Conservation (phyloP, 2,797 vertebrate species). For the Helarctos malayanus region DNA sequence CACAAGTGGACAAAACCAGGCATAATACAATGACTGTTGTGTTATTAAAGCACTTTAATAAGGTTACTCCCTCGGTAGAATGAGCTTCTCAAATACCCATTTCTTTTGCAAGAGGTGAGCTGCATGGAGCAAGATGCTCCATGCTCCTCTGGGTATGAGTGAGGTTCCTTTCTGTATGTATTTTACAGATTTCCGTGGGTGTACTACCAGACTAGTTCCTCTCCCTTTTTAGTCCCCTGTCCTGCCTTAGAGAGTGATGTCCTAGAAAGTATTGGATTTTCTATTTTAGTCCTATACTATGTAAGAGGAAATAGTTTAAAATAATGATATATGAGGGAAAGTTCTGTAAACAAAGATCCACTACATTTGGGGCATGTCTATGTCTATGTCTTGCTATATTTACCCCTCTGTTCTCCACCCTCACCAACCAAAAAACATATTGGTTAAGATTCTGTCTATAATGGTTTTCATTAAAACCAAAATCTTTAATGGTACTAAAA, state of each 20-base stretch:
- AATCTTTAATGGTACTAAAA: slow-evolving; percentile 21
- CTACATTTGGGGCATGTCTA: background rate
- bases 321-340: background rate
- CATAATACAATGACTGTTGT: slow-evolving; percentile 85
- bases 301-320: slow-evolving; percentile 54
- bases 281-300: slow-evolving; percentile 69
- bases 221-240: slow-evolving; percentile 54
- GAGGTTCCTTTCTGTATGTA: background rate
- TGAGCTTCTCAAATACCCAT: slow-evolving; percentile 82
- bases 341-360: slow-evolving; percentile 42
- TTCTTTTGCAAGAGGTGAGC: slow-evolving; percentile 69
- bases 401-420: background rate
- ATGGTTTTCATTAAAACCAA: slow-evolving; percentile 14
- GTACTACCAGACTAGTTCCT: background rate
- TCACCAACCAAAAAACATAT: background rate
- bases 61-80: slow-evolving; percentile 83
- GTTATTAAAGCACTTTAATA: slow-evolving; percentile 88
- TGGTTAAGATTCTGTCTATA: slow-evolving; percentile 9
- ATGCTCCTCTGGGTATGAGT: background rate
- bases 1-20: slow-evolving; percentile 88
- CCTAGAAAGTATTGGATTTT: slow-evolving; percentile 71
- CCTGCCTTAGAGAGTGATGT: slow-evolving; percentile 60
- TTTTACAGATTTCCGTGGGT: background rate
- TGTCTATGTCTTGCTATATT: background rate
- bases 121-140: background rate